Percentiles rank a stretch among this genome's conserved stretches.
phyloP scores from a whole-genome alignment of 2,888 invertebrate species.

The Diarsia brunnea region DNA sequence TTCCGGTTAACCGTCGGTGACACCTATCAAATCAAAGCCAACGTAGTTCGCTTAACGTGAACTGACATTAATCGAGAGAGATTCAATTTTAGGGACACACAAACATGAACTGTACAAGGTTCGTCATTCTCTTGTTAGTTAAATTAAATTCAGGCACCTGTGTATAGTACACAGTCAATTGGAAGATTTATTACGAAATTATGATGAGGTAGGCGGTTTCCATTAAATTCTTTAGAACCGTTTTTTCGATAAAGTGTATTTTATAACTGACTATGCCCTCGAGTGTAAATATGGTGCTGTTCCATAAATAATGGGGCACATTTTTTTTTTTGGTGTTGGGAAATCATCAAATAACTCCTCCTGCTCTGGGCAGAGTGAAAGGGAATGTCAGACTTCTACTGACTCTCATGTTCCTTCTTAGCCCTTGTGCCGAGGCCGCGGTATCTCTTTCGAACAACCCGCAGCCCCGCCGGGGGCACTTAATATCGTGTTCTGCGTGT shows the following conservation, averaged over 20 bases:
- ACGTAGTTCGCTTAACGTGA: conserved; percentile 47
- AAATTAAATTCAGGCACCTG: neutral
- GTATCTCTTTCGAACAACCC: too few relatives aligned
- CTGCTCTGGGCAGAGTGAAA: too few relatives aligned
- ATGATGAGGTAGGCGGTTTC: neutral
- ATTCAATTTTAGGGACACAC: conserved; percentile 48
- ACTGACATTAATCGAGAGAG: conserved; percentile 26
- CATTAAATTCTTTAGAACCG: neutral
- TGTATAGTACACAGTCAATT: neutral
- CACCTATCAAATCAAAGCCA: conserved; percentile 63
- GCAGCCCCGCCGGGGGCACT: too few relatives aligned
- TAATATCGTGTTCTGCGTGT: too few relatives aligned
- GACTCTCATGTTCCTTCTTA: too few relatives aligned
- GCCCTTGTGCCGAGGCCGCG: too few relatives aligned
- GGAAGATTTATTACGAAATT: neutral
- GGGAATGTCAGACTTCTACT: too few relatives aligned
- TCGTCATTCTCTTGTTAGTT: neutral
- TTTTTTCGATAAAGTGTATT: conserved; percentile 5
- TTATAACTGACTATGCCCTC: too few relatives aligned
- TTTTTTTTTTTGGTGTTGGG: too few relatives aligned
- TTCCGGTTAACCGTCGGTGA: conserved; percentile 55
- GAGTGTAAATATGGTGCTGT: too few relatives aligned
- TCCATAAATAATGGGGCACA: too few relatives aligned
- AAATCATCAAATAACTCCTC: too few relatives aligned
- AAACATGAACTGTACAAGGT: neutral